Conservation (phyloP, 2,888 invertebrate species). For the Autographa pulchrina region DNA sequence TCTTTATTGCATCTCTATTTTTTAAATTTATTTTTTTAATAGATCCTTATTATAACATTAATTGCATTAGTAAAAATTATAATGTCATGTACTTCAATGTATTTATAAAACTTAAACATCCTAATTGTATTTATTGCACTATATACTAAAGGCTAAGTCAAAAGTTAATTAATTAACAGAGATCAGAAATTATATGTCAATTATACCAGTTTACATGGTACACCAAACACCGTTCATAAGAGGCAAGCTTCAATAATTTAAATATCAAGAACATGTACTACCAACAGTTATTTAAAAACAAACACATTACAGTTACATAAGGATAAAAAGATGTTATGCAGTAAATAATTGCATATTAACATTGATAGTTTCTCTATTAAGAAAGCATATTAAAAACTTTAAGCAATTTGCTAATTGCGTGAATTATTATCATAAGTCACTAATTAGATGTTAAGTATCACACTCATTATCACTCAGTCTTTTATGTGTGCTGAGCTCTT, state of each 20-base stretch:
- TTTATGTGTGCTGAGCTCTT: conserved; percentile 37
- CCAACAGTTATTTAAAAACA: background rate
- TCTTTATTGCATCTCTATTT: too few species aligned
- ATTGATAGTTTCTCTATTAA: background rate
- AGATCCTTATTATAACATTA: background rate
- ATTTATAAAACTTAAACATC: background rate
- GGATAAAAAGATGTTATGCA: background rate
- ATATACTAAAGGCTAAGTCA: conserved; percentile 12
- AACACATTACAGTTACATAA: background rate
- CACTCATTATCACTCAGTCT: conserved; percentile 47
- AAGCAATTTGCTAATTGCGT: conserved; percentile 1
- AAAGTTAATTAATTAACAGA: conserved; percentile 18
- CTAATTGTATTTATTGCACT: conserved; percentile 35
- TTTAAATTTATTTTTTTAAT: background rate
- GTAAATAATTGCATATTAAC: conserved; percentile 4
- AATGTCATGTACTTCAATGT: background rate
- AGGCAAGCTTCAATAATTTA: background rate
- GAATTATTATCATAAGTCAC: conserved; percentile 12
- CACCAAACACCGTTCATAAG: conserved; percentile 17
- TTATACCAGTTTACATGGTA: conserved; percentile 35
- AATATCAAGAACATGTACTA: conserved; percentile 1
- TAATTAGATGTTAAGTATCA: conserved; percentile 35
- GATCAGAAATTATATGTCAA: conserved; percentile 38
- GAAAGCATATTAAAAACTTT: conserved; percentile 3
- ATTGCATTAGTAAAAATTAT: conserved; percentile 10